These are phyloP conservation scores for Jordanella pulchra DNA, from an alignment of 2,797 vertebrate species.

Conservation along the genomic window DNA sequence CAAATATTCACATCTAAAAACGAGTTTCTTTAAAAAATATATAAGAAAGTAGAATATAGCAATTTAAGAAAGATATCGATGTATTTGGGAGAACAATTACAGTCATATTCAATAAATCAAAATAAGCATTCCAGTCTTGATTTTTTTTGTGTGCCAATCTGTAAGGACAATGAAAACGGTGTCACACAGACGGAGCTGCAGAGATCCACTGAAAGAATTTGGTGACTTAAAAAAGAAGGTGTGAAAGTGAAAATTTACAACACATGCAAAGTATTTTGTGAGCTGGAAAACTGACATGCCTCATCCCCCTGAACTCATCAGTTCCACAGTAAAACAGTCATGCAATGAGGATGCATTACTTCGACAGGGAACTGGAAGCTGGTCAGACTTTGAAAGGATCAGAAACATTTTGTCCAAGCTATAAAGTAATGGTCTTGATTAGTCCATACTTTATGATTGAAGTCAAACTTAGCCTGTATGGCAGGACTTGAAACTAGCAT, in stretches of 20 bases:
- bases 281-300: neutral
- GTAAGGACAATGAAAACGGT: neutral
- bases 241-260: neutral
- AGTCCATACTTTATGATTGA: neutral
- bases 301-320: neutral
- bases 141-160: too few species aligned
- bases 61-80: neutral
- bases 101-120: neutral
- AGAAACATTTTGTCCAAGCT: neutral
- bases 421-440: neutral
- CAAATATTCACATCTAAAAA: neutral
- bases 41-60: too few species aligned
- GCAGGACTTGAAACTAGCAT: neutral
- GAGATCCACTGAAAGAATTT: neutral
- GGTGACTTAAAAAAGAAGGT: neutral
- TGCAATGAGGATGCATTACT: neutral
- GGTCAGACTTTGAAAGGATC: neutral
- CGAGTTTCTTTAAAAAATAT: too few species aligned
- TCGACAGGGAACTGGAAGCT: neutral
- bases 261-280: neutral
- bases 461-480: neutral
- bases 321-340: neutral
- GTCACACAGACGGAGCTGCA: neutral
- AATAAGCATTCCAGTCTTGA: too few species aligned
- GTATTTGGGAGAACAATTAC: neutral